These are phyloP conservation scores for Helicolenus hilgendorfi DNA, from an alignment of 2,797 vertebrate genomes.

Conservation along the genomic window DNA sequence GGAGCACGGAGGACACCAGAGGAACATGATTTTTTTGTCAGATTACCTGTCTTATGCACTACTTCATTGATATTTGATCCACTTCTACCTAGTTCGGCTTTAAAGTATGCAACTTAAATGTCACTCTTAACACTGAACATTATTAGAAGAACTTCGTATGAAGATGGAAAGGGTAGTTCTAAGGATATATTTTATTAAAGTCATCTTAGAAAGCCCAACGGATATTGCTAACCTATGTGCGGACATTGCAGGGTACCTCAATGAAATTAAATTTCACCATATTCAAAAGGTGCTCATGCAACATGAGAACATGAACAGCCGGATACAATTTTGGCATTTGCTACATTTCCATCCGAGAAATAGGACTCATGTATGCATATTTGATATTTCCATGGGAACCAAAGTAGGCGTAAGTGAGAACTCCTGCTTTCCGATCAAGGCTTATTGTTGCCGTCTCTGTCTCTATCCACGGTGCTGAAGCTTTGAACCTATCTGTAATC, in stretches of 20 bases:
- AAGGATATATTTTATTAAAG: not conserved
- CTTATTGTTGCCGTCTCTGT: constrained; percentile 8
- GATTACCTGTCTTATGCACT: no score
- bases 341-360: not conserved
- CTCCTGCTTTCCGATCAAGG: constrained; percentile 13
- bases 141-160: not conserved
- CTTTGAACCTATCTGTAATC: constrained; percentile 25
- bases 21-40: no score
- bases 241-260: not conserved
- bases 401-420: constrained; percentile 14
- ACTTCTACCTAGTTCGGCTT: not conserved
- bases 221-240: not conserved
- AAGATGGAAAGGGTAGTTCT: not conserved
- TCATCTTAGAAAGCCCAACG: not conserved
- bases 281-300: not conserved
- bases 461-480: constrained; percentile 17
- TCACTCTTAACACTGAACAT: not conserved
- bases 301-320: not conserved
- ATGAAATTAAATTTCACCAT: not conserved
- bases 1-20: no score
- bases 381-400: not conserved
- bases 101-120: not conserved
- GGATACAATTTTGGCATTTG: not conserved
- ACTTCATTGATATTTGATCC: no score
- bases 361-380: not conserved